Evolutionary conservation across 2,113 vertebrate genomes (phyloP).

Genomic region (Recurvirostra avosetta): DNA sequence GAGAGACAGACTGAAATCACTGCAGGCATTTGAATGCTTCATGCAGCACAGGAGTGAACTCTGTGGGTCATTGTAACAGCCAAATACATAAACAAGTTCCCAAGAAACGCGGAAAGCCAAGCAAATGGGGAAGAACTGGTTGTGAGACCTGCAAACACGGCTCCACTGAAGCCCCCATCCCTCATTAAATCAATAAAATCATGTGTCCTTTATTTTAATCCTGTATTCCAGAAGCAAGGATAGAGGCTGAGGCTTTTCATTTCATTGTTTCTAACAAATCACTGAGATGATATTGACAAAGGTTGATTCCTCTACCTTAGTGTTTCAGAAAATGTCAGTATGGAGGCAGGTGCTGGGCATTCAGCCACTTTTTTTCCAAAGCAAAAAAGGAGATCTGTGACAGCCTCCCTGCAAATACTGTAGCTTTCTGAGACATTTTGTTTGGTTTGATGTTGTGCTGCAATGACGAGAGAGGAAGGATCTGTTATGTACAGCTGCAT

Average conservation of each 20-base stretch:
- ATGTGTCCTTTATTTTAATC: conserved; percentile 76
- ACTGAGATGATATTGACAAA: conserved; percentile 66
- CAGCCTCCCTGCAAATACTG: conserved; percentile 64
- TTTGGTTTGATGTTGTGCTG: conserved; percentile 77
- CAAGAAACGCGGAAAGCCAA: neutral
- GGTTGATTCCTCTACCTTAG: conserved; percentile 74
- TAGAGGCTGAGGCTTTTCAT: conserved; percentile 60
- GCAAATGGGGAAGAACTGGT: neutral
- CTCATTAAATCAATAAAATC: conserved; percentile 79
- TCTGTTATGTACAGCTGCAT: conserved; percentile 77
- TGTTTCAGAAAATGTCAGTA: conserved; percentile 75
- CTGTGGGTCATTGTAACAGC: conserved; percentile 48
- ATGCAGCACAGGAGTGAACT: conserved; percentile 29
- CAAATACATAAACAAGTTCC: conserved; percentile 39
- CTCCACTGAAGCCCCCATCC: conserved; percentile 14
- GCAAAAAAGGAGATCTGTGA: conserved; percentile 48
- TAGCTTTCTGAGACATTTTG: conserved; percentile 77
- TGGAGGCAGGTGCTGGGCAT: conserved; percentile 73
- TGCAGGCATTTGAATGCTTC: conserved; percentile 61
- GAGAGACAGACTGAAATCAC: conserved; percentile 48
- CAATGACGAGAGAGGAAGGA: conserved; percentile 71
- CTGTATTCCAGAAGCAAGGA: conserved; percentile 55
- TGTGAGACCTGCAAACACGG: conserved; percentile 11
- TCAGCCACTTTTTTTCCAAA: conserved; percentile 67
- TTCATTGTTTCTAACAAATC: conserved; percentile 74